Percentiles rank a stretch among this genome's conserved stretches.
phyloP scores from a whole-genome alignment of 2,888 invertebrate genomes.

The Xylophagus ater region DNA sequence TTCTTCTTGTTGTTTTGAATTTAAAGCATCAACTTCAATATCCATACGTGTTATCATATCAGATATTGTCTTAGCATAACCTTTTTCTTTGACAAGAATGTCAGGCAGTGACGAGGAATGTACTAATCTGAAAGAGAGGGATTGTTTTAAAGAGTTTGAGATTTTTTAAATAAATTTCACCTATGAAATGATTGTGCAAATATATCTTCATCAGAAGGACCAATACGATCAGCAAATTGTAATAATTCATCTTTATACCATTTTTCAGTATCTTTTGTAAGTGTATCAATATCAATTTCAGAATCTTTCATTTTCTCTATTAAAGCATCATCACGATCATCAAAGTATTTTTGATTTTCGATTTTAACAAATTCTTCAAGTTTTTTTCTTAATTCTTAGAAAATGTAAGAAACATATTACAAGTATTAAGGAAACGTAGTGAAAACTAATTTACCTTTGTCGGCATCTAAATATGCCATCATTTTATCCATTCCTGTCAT shows the following conservation, averaged over 20 bases:
- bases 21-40: slow-evolving; percentile 56
- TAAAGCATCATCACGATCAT: slow-evolving; percentile 50
- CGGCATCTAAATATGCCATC: slow-evolving; percentile 33
- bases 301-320: slow-evolving; percentile 51
- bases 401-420: background rate
- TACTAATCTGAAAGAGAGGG: slow-evolving; percentile 42
- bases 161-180: slow-evolving; percentile 7
- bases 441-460: slow-evolving; percentile 12
- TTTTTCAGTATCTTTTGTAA: slow-evolving; percentile 70
- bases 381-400: slow-evolving; percentile 21
- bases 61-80: slow-evolving; percentile 69
- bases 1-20: slow-evolving; percentile 72
- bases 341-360: slow-evolving; percentile 56
- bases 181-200: slow-evolving; percentile 45
- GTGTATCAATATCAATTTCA: slow-evolving; percentile 57
- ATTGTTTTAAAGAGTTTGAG: background rate
- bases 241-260: slow-evolving; percentile 70
- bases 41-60: slow-evolving; percentile 62
- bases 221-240: slow-evolving; percentile 70
- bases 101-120: slow-evolving; percentile 81
- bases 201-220: slow-evolving; percentile 70
- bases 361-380: slow-evolving; percentile 51
- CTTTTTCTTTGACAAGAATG: slow-evolving; percentile 77
- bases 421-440: background rate
- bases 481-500: slow-evolving; percentile 33